A percentile compares a stretch with the other conserved stretches of the same genome.
Evolutionary conservation across 2,888 invertebrate species (phyloP).

Genomic region (Globia sparganii): DNA sequence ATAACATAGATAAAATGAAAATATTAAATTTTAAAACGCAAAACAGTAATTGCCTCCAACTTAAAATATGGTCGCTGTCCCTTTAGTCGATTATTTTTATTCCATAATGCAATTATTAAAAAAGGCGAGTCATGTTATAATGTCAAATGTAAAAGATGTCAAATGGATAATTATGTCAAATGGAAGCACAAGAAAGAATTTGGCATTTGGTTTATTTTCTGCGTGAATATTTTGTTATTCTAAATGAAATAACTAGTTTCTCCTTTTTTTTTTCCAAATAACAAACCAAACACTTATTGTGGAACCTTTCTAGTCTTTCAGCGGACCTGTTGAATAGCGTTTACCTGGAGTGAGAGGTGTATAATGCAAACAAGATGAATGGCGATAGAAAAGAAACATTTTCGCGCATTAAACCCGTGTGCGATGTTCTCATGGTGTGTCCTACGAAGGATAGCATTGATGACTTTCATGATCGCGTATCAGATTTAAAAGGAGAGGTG

Average conservation of each 20-base stretch:
- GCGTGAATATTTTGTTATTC: constrained; percentile 17
- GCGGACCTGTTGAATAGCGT: constrained; percentile 4
- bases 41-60: too few species aligned
- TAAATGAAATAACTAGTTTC: constrained; percentile 21
- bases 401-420: constrained; percentile 87
- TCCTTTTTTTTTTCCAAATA: not conserved
- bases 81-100: constrained; percentile 31
- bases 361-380: constrained; percentile 74
- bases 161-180: constrained; percentile 1
- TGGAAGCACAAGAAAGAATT: constrained; percentile 6
- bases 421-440: constrained; percentile 87
- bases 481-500: constrained; percentile 80
- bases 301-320: not conserved
- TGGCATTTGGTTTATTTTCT: constrained; percentile 33
- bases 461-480: constrained; percentile 76
- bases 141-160: constrained; percentile 21
- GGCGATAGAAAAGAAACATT: constrained; percentile 81
- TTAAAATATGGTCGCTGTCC: not conserved
- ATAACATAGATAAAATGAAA: too few species aligned
- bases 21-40: too few species aligned
- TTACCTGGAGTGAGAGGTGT: constrained; percentile 13
- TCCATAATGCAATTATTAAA: not conserved
- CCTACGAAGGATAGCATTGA: constrained; percentile 83
- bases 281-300: not conserved
- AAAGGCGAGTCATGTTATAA: constrained; percentile 31